Evolutionary conservation across 2,888 invertebrate genomes (phyloP).

Genomic region (Ormyrus labotus): DNA sequence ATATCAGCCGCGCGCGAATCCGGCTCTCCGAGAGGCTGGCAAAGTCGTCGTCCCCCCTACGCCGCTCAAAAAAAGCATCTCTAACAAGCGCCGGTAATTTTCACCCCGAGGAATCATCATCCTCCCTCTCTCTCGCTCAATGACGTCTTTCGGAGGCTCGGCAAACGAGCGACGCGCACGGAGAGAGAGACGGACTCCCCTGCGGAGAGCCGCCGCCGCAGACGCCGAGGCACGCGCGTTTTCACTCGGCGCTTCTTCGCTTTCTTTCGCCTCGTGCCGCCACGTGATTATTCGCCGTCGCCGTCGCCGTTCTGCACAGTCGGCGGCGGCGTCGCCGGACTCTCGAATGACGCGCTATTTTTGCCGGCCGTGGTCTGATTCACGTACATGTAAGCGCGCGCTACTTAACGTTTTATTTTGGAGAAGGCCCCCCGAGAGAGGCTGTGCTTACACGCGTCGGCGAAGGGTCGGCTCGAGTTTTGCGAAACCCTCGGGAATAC

Average conservation of each 20-base stretch:
- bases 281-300: conserved; percentile 27
- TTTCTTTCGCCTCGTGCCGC: conserved; percentile 36
- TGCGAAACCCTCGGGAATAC: not conserved
- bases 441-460: not conserved
- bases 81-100: not conserved
- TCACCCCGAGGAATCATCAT: conserved; percentile 1
- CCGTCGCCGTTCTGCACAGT: no score
- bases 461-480: not conserved
- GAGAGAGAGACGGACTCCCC: not conserved
- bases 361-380: conserved; percentile 39
- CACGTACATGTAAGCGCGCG: conserved; percentile 32
- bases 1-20: no score
- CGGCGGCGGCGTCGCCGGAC: not conserved
- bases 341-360: conserved; percentile 50
- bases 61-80: no score
- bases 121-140: no score
- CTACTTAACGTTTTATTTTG: conserved; percentile 38
- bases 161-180: no score
- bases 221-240: not conserved
- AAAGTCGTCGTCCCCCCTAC: no score
- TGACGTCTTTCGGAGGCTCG: no score
- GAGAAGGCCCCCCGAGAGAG: not conserved
- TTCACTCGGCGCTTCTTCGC: conserved; percentile 16
- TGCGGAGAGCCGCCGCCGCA: not conserved
- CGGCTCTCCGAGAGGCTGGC: no score